Evolutionary conservation across 92 coral and sea anemone species (phyloP).

Genomic region (Umimayanthus chanpuru): DNA sequence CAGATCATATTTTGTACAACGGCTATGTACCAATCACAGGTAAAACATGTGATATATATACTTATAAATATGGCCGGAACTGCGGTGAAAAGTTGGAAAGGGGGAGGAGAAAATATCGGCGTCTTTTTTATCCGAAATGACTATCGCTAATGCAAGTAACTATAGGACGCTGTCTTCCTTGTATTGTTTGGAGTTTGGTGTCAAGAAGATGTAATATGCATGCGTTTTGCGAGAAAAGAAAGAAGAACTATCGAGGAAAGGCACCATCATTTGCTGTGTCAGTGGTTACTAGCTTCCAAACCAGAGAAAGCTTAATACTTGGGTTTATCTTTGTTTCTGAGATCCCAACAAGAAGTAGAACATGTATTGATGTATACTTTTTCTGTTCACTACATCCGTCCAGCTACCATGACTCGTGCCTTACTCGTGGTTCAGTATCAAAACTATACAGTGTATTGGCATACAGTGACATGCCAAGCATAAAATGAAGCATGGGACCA

Average conservation of each 20-base stretch:
- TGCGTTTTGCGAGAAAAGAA: background rate
- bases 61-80: background rate
- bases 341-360: too few species aligned
- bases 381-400: background rate
- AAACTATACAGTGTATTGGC: too few species aligned
- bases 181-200: too few species aligned
- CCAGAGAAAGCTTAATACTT: background rate
- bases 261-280: background rate
- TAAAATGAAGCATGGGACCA: too few species aligned
- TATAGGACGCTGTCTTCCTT: background rate
- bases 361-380: too few species aligned
- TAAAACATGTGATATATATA: too few species aligned
- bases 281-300: too few species aligned
- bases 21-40: too few species aligned
- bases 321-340: background rate
- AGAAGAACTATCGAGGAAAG: background rate
- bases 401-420: too few species aligned
- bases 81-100: background rate
- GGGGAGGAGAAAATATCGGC: background rate
- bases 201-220: background rate
- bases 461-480: too few species aligned
- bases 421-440: background rate
- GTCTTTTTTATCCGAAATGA: background rate
- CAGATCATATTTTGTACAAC: too few species aligned
- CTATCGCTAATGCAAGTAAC: background rate